These are phyloP conservation scores for Agrilus planipennis DNA, from an alignment of 1,140 invertebrate species.

Conservation along the genomic window DNA sequence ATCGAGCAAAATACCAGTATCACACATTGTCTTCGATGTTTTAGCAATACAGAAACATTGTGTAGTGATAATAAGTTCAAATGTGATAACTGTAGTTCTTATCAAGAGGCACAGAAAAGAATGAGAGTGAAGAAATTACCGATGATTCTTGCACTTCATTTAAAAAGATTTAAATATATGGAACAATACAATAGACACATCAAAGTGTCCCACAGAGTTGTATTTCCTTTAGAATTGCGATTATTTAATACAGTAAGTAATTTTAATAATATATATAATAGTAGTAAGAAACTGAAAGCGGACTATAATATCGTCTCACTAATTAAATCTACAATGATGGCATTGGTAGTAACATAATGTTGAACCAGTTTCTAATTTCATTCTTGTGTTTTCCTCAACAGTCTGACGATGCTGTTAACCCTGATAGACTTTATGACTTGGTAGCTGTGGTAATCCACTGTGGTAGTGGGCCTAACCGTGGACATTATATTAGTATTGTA, in stretches of 20 bases:
- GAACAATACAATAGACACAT: conserved; percentile 97
- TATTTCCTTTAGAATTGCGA: conserved; percentile 94
- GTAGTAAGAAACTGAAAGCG: not conserved
- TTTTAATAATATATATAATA: conserved; percentile 2
- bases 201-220: conserved; percentile 97
- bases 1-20: conserved; percentile 99
- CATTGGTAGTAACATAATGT: too few relatives aligned
- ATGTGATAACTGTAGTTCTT: conserved; percentile 98
- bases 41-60: conserved; percentile 97
- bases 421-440: conserved; percentile 93
- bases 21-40: conserved; percentile 93
- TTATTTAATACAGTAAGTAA: conserved; percentile 90
- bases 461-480: conserved; percentile 95
- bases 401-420: conserved; percentile 96
- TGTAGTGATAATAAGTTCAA: conserved; percentile 99
- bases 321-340: too few relatives aligned
- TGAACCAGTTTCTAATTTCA: too few relatives aligned
- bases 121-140: conserved; percentile 98
- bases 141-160: conserved; percentile 91
- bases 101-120: conserved; percentile 95
- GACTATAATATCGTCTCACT: too few relatives aligned
- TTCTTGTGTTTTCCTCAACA: conserved; percentile 42
- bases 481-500: conserved; percentile 99
- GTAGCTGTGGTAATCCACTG: conserved; percentile 99
- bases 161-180: conserved; percentile 99